A percentile compares a stretch with the other conserved stretches of the same genome.
phyloP scores from a whole-genome alignment of 2,888 invertebrate genomes.

The Liodrosophila aerea region DNA sequence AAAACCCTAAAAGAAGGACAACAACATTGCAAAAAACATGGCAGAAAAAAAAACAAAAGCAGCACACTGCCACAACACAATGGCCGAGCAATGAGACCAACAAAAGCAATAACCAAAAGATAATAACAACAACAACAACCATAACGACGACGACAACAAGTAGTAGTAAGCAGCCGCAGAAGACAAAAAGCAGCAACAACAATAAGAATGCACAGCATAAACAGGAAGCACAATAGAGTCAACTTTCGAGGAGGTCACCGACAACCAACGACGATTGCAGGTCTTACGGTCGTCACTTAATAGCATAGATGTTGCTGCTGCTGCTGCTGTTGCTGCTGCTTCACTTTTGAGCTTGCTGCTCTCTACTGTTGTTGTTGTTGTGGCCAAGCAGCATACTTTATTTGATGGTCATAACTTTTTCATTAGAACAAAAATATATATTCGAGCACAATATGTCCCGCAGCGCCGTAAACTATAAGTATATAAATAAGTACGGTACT shows the following conservation, averaged over 20 bases:
- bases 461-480: slow-evolving; percentile 76
- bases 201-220: slow-evolving; percentile 61
- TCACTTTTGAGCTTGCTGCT: slow-evolving; percentile 64
- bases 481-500: slow-evolving; percentile 70
- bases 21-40: background rate
- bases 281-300: slow-evolving; percentile 75
- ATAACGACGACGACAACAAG: slow-evolving; percentile 29
- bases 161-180: slow-evolving; percentile 34
- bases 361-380: slow-evolving; percentile 15
- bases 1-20: slow-evolving; percentile 16
- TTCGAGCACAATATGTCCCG: slow-evolving; percentile 75
- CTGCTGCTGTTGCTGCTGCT: slow-evolving; percentile 43
- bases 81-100: slow-evolving; percentile 52
- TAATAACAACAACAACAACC: slow-evolving; percentile 61
- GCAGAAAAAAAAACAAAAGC: background rate
- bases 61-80: slow-evolving; percentile 39
- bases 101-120: slow-evolving; percentile 66
- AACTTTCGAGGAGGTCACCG: slow-evolving; percentile 71
- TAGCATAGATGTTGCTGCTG: slow-evolving; percentile 50
- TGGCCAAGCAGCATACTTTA: slow-evolving; percentile 73
- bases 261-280: slow-evolving; percentile 58
- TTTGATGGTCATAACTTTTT: slow-evolving; percentile 77
- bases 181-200: slow-evolving; percentile 42
- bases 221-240: slow-evolving; percentile 75
- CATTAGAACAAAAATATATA: slow-evolving; percentile 75